These are phyloP conservation scores for Onychomys leucogaster DNA, from an alignment of 2,797 vertebrate genomes.

Conservation along the genomic window DNA sequence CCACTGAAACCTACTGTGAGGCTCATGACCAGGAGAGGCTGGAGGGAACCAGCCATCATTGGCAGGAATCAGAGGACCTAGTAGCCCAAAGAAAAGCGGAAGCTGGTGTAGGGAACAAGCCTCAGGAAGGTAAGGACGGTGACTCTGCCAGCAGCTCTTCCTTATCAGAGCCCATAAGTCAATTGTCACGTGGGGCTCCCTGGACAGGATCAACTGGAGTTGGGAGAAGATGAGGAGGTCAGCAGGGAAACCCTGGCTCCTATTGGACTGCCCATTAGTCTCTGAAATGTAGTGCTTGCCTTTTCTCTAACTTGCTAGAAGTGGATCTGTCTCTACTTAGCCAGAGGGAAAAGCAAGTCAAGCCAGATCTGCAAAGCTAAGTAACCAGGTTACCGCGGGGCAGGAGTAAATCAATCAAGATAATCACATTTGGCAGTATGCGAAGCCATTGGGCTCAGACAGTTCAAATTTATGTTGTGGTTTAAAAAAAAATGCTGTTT, in stretches of 20 bases:
- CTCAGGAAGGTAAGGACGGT: background rate
- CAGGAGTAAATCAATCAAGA: slow-evolving; percentile 82
- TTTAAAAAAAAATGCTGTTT: slow-evolving; percentile 77
- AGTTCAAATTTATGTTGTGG: slow-evolving; percentile 83
- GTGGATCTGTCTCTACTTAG: slow-evolving; percentile 63
- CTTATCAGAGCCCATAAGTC: background rate
- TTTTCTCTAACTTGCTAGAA: background rate
- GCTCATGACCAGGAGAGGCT: no score
- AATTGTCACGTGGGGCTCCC: background rate
- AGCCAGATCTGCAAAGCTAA: slow-evolving; percentile 66
- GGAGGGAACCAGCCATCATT: background rate
- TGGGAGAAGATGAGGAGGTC: background rate
- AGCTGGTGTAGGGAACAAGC: background rate
- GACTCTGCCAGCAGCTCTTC: background rate
- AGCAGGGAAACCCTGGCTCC: background rate
- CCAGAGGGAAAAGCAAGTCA: slow-evolving; percentile 53
- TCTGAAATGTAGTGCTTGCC: background rate
- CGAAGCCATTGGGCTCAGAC: slow-evolving; percentile 77
- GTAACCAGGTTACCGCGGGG: slow-evolving; percentile 82
- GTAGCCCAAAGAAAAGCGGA: background rate
- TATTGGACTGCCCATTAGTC: background rate
- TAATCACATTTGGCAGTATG: slow-evolving; percentile 82
- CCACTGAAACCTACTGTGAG: background rate
- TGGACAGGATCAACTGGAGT: background rate
- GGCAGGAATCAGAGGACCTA: background rate